phyloP scores from a whole-genome alignment of 2,113 vertebrate species.

The Nerophis lumbriciformis region DNA sequence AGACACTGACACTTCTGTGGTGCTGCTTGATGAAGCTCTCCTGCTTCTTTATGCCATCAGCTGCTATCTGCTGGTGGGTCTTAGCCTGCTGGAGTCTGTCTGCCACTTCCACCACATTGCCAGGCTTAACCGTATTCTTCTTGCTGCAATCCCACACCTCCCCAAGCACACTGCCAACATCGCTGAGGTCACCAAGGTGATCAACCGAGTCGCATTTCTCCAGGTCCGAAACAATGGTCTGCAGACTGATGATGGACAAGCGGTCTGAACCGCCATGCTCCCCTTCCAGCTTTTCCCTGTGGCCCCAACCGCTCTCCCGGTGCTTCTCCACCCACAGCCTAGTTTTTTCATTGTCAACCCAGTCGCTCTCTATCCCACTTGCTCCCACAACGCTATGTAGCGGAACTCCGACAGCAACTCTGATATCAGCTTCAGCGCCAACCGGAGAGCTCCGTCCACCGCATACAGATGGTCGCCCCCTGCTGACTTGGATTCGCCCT shows the following conservation, averaged over 20 bases:
- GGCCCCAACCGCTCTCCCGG: slow-evolving; percentile 63
- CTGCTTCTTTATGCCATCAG: slow-evolving; percentile 44
- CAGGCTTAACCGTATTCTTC: background rate
- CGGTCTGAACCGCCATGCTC: slow-evolving; percentile 64
- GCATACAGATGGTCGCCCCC: slow-evolving; percentile 28
- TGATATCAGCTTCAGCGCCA: slow-evolving; percentile 65
- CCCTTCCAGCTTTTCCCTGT: slow-evolving; percentile 40
- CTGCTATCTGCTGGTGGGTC: slow-evolving; percentile 14
- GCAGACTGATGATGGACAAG: slow-evolving; percentile 79
- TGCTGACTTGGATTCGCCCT: slow-evolving; percentile 39
- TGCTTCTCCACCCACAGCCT: slow-evolving; percentile 68
- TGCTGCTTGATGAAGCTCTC: slow-evolving; percentile 67
- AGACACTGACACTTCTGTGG: slow-evolving; percentile 75
- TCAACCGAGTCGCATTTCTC: slow-evolving; percentile 89
- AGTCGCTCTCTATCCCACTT: slow-evolving; percentile 40
- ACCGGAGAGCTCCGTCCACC: slow-evolving; percentile 70
- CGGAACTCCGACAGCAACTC: slow-evolving; percentile 5
- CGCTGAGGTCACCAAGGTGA: slow-evolving; percentile 74
- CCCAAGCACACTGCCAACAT: slow-evolving; percentile 47
- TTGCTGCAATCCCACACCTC: slow-evolving; percentile 39
- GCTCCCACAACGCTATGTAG: slow-evolving; percentile 22
- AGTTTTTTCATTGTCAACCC: slow-evolving; percentile 63
- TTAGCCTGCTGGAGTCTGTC: slow-evolving; percentile 16
- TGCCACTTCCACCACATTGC: slow-evolving; percentile 15
- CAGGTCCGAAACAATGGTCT: slow-evolving; percentile 84